Evolutionary conservation across 2,113 vertebrate genomes (phyloP), one percentile per base, ranked within the genome.

Genomic region (Acanthochromis polyacanthus): DNA sequence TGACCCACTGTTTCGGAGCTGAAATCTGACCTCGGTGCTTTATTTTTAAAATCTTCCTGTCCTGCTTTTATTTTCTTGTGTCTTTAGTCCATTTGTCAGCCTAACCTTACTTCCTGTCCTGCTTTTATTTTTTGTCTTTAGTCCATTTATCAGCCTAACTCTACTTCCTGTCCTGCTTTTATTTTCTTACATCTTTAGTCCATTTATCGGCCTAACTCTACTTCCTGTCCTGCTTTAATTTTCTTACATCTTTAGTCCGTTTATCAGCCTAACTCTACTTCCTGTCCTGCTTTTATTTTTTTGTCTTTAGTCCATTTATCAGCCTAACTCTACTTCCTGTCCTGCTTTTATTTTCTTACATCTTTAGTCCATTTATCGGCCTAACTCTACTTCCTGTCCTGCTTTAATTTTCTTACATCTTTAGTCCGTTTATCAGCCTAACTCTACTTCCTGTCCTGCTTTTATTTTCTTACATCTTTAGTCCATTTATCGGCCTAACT

Each of bases 381-480:
- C 72, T 82, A 75, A 84, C 75, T 30, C 63, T 69, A 52, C 5
- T 75, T 64, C 59, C 16, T 64, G 19, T 85, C 7, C 30, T 32
- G 5, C 20, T 9, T 38, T 56, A 11, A 16, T 16, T 63, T 32
- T 48, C 17, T 5, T n/a, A 19, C 48, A 20, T 81, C 15, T 77
- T 75, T 16, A 72, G 19, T 76, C 46, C 75, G 0, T 65, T 64
- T 51, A 45, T 45, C 51, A 52, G 48, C 23, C 71, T 82, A 72
- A 84, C 75, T 38, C 63, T 71, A 57, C 8, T 75, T 61, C 59
- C 14, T 64, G 16, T 85, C 7, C 23, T 2, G 23, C 23, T 25
- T 25, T 25, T 25, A 25, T 25, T 25, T 25, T 25, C 23, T 25
- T 25, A 25, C 23, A 3, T 3, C 23, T 25, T 25, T 25, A 25